Conservation (phyloP, 2,797 vertebrate genomes). For the Centroberyx gerrardi region DNA sequence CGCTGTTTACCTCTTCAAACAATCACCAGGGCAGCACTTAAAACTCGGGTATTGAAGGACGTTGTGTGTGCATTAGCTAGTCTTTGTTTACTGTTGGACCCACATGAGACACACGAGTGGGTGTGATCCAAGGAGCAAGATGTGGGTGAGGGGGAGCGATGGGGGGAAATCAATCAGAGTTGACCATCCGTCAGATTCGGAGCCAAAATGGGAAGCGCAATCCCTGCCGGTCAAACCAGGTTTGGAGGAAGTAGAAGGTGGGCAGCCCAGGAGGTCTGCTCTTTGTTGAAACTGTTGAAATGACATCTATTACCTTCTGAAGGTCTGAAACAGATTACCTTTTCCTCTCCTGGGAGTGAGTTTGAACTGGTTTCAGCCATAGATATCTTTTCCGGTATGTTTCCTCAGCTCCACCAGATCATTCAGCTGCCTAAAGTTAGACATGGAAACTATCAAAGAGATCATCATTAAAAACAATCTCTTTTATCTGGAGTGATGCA, state of each 20-base stretch:
- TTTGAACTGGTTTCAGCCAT: constrained; percentile 37
- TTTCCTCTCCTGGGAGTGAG: constrained; percentile 39
- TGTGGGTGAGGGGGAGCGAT: constrained; percentile 2
- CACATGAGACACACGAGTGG: not conserved
- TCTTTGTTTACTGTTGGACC: constrained; percentile 34
- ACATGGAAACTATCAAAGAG: constrained; percentile 37
- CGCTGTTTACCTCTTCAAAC: no score
- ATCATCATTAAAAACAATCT: constrained; percentile 41
- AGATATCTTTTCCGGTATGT: constrained; percentile 47
- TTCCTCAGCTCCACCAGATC: constrained; percentile 41
- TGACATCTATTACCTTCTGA: constrained; percentile 40
- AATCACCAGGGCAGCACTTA: not conserved
- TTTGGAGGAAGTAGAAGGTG: constrained; percentile 29
- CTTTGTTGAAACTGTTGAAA: constrained; percentile 54
- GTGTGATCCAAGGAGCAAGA: constrained; percentile 12
- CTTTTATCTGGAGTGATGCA: constrained; percentile 5
- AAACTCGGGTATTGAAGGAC: not conserved
- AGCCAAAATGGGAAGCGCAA: constrained; percentile 24
- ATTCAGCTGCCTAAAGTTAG: constrained; percentile 40
- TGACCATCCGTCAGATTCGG: constrained; percentile 6
- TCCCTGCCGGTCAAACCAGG: constrained; percentile 34
- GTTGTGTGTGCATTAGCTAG: constrained; percentile 1
- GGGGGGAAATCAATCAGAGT: constrained; percentile 31
- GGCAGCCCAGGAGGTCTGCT: constrained; percentile 26
- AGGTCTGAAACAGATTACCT: constrained; percentile 60